Evolutionary conservation across 2,888 invertebrate genomes (phyloP).

Genomic region (Tubulanus polymorphus): DNA sequence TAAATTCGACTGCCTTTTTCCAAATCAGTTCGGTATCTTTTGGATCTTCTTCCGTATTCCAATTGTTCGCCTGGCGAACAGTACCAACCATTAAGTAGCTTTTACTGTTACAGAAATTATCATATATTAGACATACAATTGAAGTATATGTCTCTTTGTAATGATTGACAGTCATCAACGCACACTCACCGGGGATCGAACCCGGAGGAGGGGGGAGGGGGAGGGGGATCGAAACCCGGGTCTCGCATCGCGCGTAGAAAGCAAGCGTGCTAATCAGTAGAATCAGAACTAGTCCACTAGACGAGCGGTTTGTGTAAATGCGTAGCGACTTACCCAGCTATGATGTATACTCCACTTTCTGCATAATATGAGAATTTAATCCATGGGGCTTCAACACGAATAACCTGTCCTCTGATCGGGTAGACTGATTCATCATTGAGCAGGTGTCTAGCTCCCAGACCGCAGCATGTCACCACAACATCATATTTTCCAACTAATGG

Average conservation of each 20-base stretch:
- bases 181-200: too few relatives aligned
- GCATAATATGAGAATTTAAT: background rate
- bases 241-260: too few relatives aligned
- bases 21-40: conserved; percentile 74
- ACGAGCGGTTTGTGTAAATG: too few relatives aligned
- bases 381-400: background rate
- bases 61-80: conserved; percentile 76
- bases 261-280: too few relatives aligned
- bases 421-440: background rate
- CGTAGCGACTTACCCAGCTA: conserved; percentile 35
- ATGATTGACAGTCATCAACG: too few relatives aligned
- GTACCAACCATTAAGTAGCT: conserved; percentile 79
- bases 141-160: too few relatives aligned
- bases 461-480: background rate
- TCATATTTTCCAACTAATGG: background rate
- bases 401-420: background rate
- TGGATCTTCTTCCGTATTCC: conserved; percentile 64
- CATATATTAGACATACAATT: too few relatives aligned
- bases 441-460: background rate
- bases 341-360: conserved; percentile 68
- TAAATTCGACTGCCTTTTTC: conserved; percentile 70
- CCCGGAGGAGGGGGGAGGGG: too few relatives aligned
- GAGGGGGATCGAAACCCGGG: too few relatives aligned
- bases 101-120: too few relatives aligned
- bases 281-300: too few relatives aligned